Percentiles rank a stretch among this genome's conserved stretches.
These are phyloP conservation scores for Hyperoplus lanceolatus DNA, from an alignment of 2,797 vertebrate genomes.

Conservation along the genomic window DNA sequence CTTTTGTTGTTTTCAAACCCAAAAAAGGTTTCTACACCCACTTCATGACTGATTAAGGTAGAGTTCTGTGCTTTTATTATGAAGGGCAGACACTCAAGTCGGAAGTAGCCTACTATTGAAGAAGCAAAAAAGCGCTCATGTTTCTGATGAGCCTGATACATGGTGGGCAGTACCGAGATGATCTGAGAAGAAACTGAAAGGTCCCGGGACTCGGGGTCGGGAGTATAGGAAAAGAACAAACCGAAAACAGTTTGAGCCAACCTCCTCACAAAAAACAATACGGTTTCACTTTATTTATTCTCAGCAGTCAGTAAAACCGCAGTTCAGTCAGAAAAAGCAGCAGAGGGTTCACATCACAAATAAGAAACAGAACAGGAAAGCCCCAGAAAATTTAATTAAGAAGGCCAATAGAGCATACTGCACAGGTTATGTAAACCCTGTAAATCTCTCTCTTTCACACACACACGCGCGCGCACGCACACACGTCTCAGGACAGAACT, in stretches of 20 bases:
- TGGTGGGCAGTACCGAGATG: not conserved
- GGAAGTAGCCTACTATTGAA: slow-evolving; percentile 20
- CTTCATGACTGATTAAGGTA: not conserved
- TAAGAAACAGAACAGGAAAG: slow-evolving; percentile 3
- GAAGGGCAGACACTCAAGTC: slow-evolving; percentile 10
- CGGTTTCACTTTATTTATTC: slow-evolving; percentile 28
- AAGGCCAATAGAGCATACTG: not conserved
- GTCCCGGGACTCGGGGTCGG: not conserved
- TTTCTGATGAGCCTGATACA: not conserved
- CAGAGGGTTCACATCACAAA: slow-evolving; percentile 3
- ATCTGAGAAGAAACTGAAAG: not conserved
- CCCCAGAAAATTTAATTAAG: not conserved
- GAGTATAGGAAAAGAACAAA: not conserved
- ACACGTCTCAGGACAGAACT: not conserved
- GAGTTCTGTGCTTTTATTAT: slow-evolving; percentile 40
- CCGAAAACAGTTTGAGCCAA: not conserved
- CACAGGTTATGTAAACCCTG: not conserved
- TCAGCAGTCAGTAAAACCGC: slow-evolving; percentile 17
- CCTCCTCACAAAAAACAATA: not conserved
- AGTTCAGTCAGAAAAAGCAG: slow-evolving; percentile 21
- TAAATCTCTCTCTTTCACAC: not conserved
- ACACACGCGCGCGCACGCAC: slow-evolving; percentile 1
- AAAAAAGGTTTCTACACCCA: not conserved
- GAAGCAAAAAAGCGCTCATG: not conserved
- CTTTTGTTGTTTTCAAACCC: not conserved